Base-by-base conservation (phyloP, 2,888 invertebrate species). In the Mesochorus sp. region DNA sequence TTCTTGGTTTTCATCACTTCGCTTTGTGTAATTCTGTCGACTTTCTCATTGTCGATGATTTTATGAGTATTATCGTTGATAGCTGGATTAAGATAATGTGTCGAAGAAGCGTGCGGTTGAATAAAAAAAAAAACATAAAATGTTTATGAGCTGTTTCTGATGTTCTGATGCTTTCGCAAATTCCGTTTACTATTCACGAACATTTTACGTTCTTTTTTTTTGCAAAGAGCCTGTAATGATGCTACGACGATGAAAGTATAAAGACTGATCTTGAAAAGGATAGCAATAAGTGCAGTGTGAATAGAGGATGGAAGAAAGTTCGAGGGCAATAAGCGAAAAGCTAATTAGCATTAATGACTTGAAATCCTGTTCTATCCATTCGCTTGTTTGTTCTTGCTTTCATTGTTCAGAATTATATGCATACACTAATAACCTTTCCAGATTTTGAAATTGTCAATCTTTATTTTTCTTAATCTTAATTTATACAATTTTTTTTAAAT, bases 261-360 rank as follows among this genome's bases (percentile, higher is more conserved):
- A n/a, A 21, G 37, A 4, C 8, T 3, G 37, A 34, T 19, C 37
- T 21, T 34, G 57, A 57, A 21, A 51, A 26, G 8, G 24, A 26
- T 12, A 24, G 26, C 26, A 51, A 51, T 51, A 19, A 26, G 26
- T 57, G 37, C 8, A 57, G 21, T 34, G 55, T 55, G 12, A 17
- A 53, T 6, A 8, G n/a, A n/a, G n/a, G n/a, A n/a, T n/a, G 34
- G 34, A 31, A 21, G 26, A 5, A 47, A 44, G 62, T 14, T 28
- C 14, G 17, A 67, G 24, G 42, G 51, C 37, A 34, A 37, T 26
- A 47, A 72, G 37, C 62, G 62, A 64, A 55, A 28, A 19, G 21
- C 44, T 55, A 55, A 62, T 37, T 47, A 55, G 42, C 44, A 37
- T 31, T 47, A 34, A 17, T 24, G n/a, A 51, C 26, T 49, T 42